Evolutionary conservation across 2,888 invertebrate species (phyloP).

Genomic region (Leptinotarsa juncta): DNA sequence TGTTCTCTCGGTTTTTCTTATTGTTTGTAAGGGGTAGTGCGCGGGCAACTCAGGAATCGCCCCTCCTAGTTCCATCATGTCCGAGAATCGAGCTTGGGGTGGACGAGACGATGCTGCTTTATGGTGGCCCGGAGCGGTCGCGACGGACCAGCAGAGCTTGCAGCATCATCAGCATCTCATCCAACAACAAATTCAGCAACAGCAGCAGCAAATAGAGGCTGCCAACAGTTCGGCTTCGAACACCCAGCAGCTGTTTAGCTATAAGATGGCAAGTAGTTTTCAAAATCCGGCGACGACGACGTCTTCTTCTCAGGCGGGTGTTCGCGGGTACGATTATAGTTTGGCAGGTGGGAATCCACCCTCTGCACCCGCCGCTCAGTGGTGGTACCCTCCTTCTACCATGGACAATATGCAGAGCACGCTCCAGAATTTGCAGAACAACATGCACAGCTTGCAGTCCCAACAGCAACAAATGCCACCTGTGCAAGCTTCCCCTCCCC

Average conservation of each 20-base stretch:
- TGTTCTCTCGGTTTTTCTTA: slow-evolving; percentile 42
- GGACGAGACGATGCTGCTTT: slow-evolving; percentile 70
- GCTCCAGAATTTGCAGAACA: slow-evolving; percentile 66
- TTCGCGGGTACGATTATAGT: slow-evolving; percentile 79
- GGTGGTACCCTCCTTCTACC: slow-evolving; percentile 80
- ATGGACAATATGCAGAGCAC: slow-evolving; percentile 73
- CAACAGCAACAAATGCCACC: slow-evolving; percentile 61
- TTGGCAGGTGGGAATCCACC: slow-evolving; percentile 55
- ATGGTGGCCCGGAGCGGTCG: slow-evolving; percentile 72
- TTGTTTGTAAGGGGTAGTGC: slow-evolving; percentile 49
- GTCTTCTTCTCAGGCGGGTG: slow-evolving; percentile 71
- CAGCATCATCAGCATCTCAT: slow-evolving; percentile 57
- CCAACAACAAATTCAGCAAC: slow-evolving; percentile 61
- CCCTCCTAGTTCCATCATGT: slow-evolving; percentile 64
- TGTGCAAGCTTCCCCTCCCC: slow-evolving; percentile 64
- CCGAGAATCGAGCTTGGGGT: slow-evolving; percentile 76
- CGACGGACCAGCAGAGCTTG: slow-evolving; percentile 64
- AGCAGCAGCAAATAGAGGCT: slow-evolving; percentile 66
- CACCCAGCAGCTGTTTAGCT: slow-evolving; percentile 80
- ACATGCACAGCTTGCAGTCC: slow-evolving; percentile 51
- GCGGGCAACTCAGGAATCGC: slow-evolving; percentile 40
- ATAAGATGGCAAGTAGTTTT: slow-evolving; percentile 89
- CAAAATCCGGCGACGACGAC: slow-evolving; percentile 77
- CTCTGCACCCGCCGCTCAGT: slow-evolving; percentile 70
- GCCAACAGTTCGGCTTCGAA: slow-evolving; percentile 72